Conservation (phyloP, 1,140 invertebrate genomes). For the Pseudobourletiella spinata region DNA sequence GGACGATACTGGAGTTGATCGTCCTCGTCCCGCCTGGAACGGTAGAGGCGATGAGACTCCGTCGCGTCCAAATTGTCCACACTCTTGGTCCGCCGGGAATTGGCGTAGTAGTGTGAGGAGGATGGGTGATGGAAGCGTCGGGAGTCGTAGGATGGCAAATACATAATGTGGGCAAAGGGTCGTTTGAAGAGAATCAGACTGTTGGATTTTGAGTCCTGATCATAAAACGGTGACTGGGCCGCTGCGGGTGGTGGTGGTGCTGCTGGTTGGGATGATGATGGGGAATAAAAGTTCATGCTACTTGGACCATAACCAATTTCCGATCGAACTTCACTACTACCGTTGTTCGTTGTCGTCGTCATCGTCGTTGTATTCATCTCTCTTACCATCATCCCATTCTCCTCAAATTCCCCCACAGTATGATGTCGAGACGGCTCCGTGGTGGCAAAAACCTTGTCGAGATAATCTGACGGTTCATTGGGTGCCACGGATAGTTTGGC, state of each 20-base stretch:
- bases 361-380: slow-evolving; percentile 16
- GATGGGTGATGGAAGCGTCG: slow-evolving; percentile 26
- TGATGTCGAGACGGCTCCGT: background rate
- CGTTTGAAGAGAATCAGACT: slow-evolving; percentile 30
- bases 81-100: slow-evolving; percentile 34
- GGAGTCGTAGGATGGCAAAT: slow-evolving; percentile 57
- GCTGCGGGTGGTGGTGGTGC: too few relatives aligned
- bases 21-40: slow-evolving; percentile 2
- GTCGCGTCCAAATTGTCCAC: slow-evolving; percentile 32
- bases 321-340: slow-evolving; percentile 17
- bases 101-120: background rate
- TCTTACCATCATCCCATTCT: background rate
- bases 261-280: slow-evolving; percentile 8
- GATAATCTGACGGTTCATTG: background rate
- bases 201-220: slow-evolving; percentile 7
- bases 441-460: slow-evolving; percentile 1
- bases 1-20: background rate
- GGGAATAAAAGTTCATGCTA: slow-evolving; percentile 24
- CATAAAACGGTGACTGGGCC: background rate
- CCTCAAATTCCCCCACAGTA: slow-evolving; percentile 1
- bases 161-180: slow-evolving; percentile 60
- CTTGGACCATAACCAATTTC: slow-evolving; percentile 36
- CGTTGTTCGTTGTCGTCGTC: slow-evolving; percentile 3
- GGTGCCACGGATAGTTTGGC: background rate
- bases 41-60: background rate